A percentile compares a stretch with the other conserved stretches of the same genome.
These are phyloP conservation scores for Scaptomyza polygonia DNA, from an alignment of 2,888 invertebrate species.

Conservation along the genomic window DNA sequence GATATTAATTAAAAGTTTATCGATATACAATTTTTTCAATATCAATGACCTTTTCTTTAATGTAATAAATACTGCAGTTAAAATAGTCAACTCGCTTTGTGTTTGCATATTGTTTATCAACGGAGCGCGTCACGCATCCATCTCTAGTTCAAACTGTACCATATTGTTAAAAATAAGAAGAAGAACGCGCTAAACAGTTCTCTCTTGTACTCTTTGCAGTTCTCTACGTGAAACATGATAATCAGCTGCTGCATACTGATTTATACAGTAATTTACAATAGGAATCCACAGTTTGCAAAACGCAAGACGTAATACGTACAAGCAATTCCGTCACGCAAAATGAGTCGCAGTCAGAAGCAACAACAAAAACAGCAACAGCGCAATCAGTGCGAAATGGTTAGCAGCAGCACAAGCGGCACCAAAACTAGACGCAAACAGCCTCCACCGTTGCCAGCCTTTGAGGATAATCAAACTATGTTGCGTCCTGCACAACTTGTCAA, in stretches of 20 bases:
- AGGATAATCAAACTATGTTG: conserved; percentile 25
- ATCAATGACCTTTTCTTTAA: neutral
- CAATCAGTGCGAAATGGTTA: conserved; percentile 36
- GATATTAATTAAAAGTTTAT: neutral
- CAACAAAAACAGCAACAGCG: conserved; percentile 40
- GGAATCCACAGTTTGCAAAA: conserved; percentile 8
- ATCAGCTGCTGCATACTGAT: conserved; percentile 45
- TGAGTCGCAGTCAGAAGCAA: conserved; percentile 59
- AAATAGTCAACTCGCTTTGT: neutral
- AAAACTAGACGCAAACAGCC: conserved; percentile 41
- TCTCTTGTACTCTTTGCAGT: conserved; percentile 21
- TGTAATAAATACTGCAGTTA: neutral
- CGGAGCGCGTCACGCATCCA: conserved; percentile 19
- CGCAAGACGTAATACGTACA: neutral
- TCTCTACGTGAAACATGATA: conserved; percentile 28
- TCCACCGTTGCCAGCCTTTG: conserved; percentile 7
- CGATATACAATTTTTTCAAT: too few species aligned
- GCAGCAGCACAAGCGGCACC: conserved; percentile 29
- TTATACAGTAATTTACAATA: conserved; percentile 45
- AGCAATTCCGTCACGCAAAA: conserved; percentile 30
- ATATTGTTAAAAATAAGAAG: conserved; percentile 54
- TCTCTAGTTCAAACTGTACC: conserved; percentile 70
- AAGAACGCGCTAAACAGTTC: conserved; percentile 16
- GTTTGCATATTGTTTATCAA: neutral
- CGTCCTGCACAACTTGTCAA: conserved; percentile 42